Conservation (phyloP, 2,797 vertebrate genomes). For the Gephyroberyx darwinii region DNA sequence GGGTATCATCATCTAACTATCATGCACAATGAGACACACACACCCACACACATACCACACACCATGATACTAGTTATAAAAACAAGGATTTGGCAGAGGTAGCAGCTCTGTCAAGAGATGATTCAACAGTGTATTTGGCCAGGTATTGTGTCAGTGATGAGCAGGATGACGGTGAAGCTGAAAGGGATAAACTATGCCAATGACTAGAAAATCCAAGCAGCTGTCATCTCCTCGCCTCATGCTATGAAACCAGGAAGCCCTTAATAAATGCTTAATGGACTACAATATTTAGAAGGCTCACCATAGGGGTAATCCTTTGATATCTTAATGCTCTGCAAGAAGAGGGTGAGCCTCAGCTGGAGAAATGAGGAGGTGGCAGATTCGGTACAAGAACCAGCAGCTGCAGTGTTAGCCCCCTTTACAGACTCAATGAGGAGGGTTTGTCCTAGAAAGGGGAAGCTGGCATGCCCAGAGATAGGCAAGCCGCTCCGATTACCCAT, state of each 20-base stretch:
- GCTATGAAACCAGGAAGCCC: conserved; percentile 53
- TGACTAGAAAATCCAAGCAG: conserved; percentile 49
- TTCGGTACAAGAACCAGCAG: conserved; percentile 29
- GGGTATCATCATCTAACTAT: neutral
- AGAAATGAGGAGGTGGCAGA: conserved; percentile 12
- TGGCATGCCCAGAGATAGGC: conserved; percentile 38
- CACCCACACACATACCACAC: neutral
- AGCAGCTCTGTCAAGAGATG: conserved; percentile 29
- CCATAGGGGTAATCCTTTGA: conserved; percentile 57
- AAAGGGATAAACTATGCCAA: conserved; percentile 42
- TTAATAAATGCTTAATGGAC: conserved; percentile 54
- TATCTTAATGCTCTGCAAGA: conserved; percentile 54
- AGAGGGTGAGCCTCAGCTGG: conserved; percentile 54
- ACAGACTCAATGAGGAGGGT: conserved; percentile 5
- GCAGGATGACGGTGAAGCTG: conserved; percentile 39
- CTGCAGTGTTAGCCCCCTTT: conserved; percentile 8
- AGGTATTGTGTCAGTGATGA: conserved; percentile 41
- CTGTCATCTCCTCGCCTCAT: conserved; percentile 48
- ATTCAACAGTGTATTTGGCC: conserved; percentile 34
- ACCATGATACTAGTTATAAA: conserved; percentile 28
- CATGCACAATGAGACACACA: conserved; percentile 6
- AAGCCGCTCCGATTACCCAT: conserved; percentile 55
- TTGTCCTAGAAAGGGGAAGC: conserved; percentile 39
- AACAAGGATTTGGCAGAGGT: conserved; percentile 45
- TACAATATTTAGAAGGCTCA: conserved; percentile 49